phyloP scores from a whole-genome alignment of 2,888 invertebrate genomes.

The Palloptera scutellata region DNA sequence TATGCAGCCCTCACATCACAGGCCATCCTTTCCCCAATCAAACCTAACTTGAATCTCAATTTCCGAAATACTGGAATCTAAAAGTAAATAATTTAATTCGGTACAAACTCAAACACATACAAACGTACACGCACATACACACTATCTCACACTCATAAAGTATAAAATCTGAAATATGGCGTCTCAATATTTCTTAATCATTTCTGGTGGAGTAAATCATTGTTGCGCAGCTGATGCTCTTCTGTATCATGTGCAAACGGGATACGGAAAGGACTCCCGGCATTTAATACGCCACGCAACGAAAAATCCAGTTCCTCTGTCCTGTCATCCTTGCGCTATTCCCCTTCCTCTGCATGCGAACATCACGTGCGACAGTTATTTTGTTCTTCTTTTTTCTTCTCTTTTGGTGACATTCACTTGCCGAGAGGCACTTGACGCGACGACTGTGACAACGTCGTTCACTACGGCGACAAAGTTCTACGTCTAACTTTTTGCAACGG shows the following conservation, averaged over 20 bases:
- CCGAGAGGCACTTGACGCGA: conserved; percentile 48
- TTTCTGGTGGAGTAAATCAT: not conserved
- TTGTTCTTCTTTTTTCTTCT: conserved; percentile 18
- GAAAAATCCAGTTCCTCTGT: too few species aligned
- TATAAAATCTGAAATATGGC: not conserved
- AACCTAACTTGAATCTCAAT: conserved; percentile 48
- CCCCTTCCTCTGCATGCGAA: conserved; percentile 10
- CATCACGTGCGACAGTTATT: conserved; percentile 24
- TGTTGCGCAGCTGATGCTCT: not conserved
- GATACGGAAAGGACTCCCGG: too few species aligned
- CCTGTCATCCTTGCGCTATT: not conserved
- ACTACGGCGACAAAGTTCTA: conserved; percentile 31
- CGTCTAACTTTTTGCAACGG: conserved; percentile 10
- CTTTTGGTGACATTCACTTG: conserved; percentile 13
- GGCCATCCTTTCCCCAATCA: conserved; percentile 4
- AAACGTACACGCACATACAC: conserved; percentile 3
- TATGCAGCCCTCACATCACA: conserved; percentile 1
- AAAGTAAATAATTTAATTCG: conserved; percentile 58
- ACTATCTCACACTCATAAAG: not conserved
- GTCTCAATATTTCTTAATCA: conserved; percentile 24
- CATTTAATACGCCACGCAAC: not conserved
- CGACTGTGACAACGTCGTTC: too few species aligned
- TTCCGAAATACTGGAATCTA: conserved; percentile 58
- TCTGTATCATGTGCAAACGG: too few species aligned
- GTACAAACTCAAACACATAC: conserved; percentile 33